These are phyloP conservation scores for Sweltsa coloradensis DNA, from an alignment of 1,140 invertebrate genomes.

Conservation along the genomic window DNA sequence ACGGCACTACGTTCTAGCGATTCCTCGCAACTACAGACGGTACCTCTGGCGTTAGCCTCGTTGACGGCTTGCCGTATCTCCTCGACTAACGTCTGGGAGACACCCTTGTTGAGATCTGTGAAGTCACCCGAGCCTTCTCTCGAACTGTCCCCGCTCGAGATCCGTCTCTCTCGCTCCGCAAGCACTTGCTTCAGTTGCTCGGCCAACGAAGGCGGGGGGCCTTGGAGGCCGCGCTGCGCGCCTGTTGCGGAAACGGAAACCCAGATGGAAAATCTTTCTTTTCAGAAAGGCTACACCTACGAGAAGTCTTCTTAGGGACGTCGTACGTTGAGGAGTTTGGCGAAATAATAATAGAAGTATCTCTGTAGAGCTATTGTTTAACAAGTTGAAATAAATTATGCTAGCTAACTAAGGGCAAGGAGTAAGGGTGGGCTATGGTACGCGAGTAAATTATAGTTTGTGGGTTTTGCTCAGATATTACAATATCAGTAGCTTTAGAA, in stretches of 20 bases:
- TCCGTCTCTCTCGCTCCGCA: conserved; percentile 56
- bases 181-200: conserved; percentile 74
- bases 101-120: conserved; percentile 43
- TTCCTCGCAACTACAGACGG: too few species aligned
- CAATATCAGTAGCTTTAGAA: too few species aligned
- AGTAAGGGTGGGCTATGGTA: too few species aligned
- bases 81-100: conserved; percentile 65
- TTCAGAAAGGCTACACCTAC: neutral
- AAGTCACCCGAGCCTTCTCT: conserved; percentile 47
- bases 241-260: too few species aligned
- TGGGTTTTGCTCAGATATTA: too few species aligned
- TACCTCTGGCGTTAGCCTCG: conserved; percentile 70
- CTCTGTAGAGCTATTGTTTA: neutral
- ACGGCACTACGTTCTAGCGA: too few species aligned
- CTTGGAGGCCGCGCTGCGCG: conserved; percentile 20
- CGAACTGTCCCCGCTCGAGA: conserved; percentile 29
- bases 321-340: too few species aligned
- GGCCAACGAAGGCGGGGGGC: conserved; percentile 58
- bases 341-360: neutral
- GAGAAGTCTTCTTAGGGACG: too few species aligned
- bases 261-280: too few species aligned
- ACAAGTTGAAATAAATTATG: neutral
- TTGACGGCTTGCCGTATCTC: conserved; percentile 73
- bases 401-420: too few species aligned
- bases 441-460: too few species aligned